Conservation (phyloP, 2,888 invertebrate species). For the Cryptophagus acutangulus region DNA sequence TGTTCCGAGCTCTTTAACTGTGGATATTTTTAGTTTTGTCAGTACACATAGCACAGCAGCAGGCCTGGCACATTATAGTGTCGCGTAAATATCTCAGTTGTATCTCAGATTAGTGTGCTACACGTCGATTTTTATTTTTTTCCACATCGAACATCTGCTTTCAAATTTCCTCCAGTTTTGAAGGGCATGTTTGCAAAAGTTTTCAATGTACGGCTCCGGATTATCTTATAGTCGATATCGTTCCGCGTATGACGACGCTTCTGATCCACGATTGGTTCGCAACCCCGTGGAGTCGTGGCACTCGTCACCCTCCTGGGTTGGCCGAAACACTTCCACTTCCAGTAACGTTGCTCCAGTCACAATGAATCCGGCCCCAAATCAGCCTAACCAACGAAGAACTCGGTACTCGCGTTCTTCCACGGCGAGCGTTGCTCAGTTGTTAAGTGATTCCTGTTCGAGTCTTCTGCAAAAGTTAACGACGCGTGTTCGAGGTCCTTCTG, state of each 20-base stretch:
- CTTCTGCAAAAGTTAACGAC: constrained; percentile 74
- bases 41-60: constrained; percentile 63
- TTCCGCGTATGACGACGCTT: constrained; percentile 38
- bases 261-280: constrained; percentile 13
- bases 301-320: constrained; percentile 23
- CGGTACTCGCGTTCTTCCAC: constrained; percentile 76
- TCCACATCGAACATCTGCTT: background rate
- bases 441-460: constrained; percentile 82
- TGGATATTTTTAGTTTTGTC: constrained; percentile 62
- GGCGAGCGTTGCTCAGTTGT: constrained; percentile 77
- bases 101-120: constrained; percentile 34
- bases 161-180: background rate
- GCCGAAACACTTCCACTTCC: constrained; percentile 21
- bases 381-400: constrained; percentile 29
- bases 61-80: constrained; percentile 27
- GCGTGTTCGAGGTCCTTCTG: constrained; percentile 71
- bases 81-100: constrained; percentile 31
- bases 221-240: constrained; percentile 42
- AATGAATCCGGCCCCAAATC: background rate
- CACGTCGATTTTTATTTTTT: constrained; percentile 24
- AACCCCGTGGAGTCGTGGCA: constrained; percentile 24
- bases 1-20: constrained; percentile 34
- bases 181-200: constrained; percentile 6
- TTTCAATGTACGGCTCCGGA: constrained; percentile 36
- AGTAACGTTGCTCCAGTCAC: background rate